Conservation (phyloP, 2,113 vertebrate species). For the Litocranius walleri region DNA sequence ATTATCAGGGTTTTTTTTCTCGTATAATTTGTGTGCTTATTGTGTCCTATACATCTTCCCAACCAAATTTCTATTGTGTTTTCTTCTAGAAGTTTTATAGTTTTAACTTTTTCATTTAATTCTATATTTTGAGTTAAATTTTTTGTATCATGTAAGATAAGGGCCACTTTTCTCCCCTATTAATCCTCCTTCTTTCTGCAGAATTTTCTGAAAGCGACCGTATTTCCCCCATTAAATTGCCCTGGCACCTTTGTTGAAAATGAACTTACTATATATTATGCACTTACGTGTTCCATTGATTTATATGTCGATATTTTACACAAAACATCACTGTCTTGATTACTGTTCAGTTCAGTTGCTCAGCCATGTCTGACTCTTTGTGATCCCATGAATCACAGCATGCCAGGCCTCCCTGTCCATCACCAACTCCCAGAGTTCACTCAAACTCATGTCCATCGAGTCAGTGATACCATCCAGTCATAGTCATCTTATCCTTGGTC, state of each 20-base stretch:
- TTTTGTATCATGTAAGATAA: not conserved
- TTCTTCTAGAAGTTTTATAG: not conserved
- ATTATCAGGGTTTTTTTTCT: not conserved
- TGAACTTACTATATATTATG: not conserved
- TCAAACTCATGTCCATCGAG: no score
- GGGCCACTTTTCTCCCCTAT: not conserved
- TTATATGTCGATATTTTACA: not conserved
- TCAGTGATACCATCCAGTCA: no score
- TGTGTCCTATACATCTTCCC: not conserved
- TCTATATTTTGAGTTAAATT: not conserved
- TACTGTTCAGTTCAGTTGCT: no score
- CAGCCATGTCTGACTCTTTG: no score
- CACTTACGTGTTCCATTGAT: not conserved
- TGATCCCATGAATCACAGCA: no score
- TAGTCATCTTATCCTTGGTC: no score
- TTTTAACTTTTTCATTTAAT: not conserved
- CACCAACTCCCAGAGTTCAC: no score
- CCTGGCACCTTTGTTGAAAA: not conserved
- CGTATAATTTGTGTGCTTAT: not conserved
- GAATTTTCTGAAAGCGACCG: not conserved
- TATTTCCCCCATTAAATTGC: not conserved
- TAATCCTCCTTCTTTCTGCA: not conserved
- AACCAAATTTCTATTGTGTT: not conserved
- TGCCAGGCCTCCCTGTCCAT: no score
- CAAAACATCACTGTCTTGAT: not conserved